phyloP scores from a whole-genome alignment of 2,113 vertebrate species.

The Thymallus thymallus region DNA sequence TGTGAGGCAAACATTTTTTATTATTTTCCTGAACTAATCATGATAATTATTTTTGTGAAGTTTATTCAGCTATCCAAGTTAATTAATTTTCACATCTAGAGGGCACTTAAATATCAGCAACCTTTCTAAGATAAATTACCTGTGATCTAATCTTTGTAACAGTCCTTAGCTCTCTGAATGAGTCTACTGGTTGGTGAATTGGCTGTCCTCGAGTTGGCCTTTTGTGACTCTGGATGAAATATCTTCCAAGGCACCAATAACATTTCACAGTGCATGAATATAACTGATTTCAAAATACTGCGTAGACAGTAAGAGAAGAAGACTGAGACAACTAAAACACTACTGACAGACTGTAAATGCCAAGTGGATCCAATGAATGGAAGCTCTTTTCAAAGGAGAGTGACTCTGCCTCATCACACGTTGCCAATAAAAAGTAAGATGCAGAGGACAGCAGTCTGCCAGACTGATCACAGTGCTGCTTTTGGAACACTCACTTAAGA shows the following conservation, averaged over 20 bases:
- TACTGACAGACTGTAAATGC: conserved; percentile 39
- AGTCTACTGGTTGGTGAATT: no score
- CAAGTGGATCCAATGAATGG: conserved; percentile 47
- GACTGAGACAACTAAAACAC: no score
- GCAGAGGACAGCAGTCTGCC: conserved; percentile 39
- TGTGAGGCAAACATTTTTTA: not conserved
- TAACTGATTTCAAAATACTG: no score
- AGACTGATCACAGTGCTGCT: conserved; percentile 45
- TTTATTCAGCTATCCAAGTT: not conserved
- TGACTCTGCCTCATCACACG: conserved; percentile 43
- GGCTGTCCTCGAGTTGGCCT: no score
- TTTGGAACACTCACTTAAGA: conserved; percentile 49
- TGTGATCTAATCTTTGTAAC: no score
- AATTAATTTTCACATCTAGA: not conserved
- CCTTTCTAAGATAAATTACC: not conserved
- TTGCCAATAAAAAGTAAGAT: conserved; percentile 38
- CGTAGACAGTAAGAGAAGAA: no score
- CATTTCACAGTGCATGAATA: no score
- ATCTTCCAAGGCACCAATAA: no score
- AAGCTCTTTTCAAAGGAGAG: conserved; percentile 22
- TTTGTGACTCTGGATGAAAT: no score
- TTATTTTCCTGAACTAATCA: not conserved
- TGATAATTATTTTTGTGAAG: not conserved
- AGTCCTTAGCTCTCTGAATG: no score
- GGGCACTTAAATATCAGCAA: not conserved